Evolutionary conservation across 2,797 vertebrate species (phyloP).

Genomic region (Margarornis squamiger): DNA sequence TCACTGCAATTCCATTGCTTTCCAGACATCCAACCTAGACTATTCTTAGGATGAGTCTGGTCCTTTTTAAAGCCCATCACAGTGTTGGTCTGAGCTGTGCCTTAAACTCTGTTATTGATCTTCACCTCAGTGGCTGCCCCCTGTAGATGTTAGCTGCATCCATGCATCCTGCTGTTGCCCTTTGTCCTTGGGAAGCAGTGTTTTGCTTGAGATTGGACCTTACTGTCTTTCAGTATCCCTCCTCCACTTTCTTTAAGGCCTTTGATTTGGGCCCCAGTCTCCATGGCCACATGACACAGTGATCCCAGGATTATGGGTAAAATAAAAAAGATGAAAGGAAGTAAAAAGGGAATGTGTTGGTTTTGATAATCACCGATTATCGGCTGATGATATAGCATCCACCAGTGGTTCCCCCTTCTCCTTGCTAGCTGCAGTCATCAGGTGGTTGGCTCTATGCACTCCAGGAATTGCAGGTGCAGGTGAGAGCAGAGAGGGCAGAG

Average conservation of each 20-base stretch:
- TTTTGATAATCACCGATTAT: background rate
- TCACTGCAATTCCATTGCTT: background rate
- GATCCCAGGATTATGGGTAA: background rate
- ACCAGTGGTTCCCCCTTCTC: background rate
- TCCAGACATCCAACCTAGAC: background rate
- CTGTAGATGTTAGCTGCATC: background rate
- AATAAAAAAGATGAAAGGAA: background rate
- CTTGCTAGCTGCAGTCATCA: accelerated
- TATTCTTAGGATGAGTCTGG: background rate
- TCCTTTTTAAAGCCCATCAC: background rate
- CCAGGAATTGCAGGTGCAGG: background rate
- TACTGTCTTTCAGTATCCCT: background rate
- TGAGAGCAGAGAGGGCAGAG: background rate
- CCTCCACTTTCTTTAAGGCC: background rate
- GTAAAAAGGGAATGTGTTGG: background rate
- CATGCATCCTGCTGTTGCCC: background rate
- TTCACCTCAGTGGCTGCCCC: background rate
- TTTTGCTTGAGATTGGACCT: background rate
- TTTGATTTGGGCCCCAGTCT: background rate
- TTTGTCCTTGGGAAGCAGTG: background rate
- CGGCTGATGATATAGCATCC: background rate
- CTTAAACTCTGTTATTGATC: background rate
- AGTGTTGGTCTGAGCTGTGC: background rate
- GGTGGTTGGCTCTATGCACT: background rate
- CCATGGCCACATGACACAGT: background rate